phyloP scores from a whole-genome alignment of 2,888 invertebrate species.

The Andrena fulva region DNA sequence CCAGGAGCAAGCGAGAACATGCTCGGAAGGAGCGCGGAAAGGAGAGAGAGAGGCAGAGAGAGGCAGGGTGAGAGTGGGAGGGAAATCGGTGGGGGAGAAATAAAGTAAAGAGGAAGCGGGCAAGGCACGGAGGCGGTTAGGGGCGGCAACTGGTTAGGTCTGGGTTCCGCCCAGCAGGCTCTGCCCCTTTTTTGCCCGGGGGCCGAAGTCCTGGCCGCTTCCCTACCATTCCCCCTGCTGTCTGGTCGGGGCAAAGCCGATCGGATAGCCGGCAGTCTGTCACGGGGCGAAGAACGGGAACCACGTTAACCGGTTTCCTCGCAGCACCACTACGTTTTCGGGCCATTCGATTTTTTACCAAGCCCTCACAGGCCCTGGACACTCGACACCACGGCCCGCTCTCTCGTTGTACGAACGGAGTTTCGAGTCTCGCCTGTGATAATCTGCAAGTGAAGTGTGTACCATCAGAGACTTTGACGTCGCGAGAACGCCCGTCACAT shows the following conservation, averaged over 20 bases:
- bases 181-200: constrained; percentile 82
- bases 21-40: not conserved
- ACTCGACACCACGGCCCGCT: constrained; percentile 15
- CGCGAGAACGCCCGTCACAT: not conserved
- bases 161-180: constrained; percentile 76
- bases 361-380: constrained; percentile 50
- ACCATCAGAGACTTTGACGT: constrained; percentile 7
- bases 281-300: constrained; percentile 84
- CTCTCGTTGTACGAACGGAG: constrained; percentile 7
- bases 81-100: constrained; percentile 52
- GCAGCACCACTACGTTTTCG: constrained; percentile 52
- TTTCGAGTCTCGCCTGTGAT: constrained; percentile 10
- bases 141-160: constrained; percentile 79
- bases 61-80: constrained; percentile 28
- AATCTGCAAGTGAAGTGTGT: constrained; percentile 46
- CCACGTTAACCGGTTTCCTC: constrained; percentile 83
- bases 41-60: constrained; percentile 2
- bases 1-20: constrained; percentile 6
- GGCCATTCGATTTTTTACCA: constrained; percentile 56
- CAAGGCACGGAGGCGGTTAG: constrained; percentile 76
- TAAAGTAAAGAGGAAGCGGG: constrained; percentile 66
- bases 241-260: constrained; percentile 78
- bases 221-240: constrained; percentile 72
- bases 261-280: constrained; percentile 83
- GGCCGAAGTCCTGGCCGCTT: constrained; percentile 68